Conservation (phyloP, 2,888 invertebrate species). For the Rotaria magnacalcarata region DNA sequence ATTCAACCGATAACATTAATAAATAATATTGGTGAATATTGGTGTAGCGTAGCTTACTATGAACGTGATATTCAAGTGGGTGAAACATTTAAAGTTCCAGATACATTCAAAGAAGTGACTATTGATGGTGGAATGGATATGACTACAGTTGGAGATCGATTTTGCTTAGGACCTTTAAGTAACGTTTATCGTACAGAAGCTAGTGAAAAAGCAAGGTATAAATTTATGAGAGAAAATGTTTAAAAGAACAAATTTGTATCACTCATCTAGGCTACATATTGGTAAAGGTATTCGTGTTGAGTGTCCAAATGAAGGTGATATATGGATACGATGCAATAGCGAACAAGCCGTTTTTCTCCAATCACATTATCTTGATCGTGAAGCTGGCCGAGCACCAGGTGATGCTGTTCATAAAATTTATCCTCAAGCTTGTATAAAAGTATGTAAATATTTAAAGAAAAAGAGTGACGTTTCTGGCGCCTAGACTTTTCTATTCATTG, state of each 20-base stretch:
- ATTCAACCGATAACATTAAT: neutral
- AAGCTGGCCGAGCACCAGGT: constrained; percentile 90
- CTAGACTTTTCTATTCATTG: too few species aligned
- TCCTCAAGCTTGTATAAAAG: constrained; percentile 91
- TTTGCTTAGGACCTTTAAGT: constrained; percentile 95
- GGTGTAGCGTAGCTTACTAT: constrained; percentile 98
- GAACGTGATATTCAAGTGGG: constrained; percentile 87
- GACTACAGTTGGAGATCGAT: constrained; percentile 89
- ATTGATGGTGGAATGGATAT: constrained; percentile 90
- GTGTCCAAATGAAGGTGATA: constrained; percentile 68
- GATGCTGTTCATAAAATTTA: constrained; percentile 98
- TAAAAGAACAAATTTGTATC: neutral
- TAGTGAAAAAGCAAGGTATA: constrained; percentile 80
- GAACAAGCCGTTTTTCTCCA: constrained; percentile 97
- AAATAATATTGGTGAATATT: constrained; percentile 69
- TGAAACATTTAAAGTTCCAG: constrained; percentile 65
- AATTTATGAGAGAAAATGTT: neutral
- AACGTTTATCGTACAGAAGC: constrained; percentile 95
- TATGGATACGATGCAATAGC: constrained; percentile 89
- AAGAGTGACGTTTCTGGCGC: too few species aligned
- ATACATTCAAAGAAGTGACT: constrained; percentile 74
- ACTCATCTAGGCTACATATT: constrained; percentile 71
- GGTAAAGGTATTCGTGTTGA: constrained; percentile 81
- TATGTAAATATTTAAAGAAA: constrained; percentile 54
- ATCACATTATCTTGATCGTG: constrained; percentile 92